A percentile compares a stretch with the other conserved stretches of the same genome.
Evolutionary conservation across 2,113 vertebrate genomes (phyloP).

Genomic region (Aldabrachelys gigantea): DNA sequence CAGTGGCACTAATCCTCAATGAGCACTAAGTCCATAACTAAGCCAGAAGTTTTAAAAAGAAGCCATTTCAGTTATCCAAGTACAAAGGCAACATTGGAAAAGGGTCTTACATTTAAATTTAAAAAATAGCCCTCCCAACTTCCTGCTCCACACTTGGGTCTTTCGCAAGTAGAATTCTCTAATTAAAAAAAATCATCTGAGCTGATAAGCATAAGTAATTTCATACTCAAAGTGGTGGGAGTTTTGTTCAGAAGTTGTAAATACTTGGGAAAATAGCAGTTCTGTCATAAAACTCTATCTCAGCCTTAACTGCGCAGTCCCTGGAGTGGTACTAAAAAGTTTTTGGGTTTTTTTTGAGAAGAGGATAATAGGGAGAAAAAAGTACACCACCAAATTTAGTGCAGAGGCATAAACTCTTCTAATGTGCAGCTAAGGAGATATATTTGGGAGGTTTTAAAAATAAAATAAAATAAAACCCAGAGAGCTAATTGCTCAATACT

Average conservation of each 20-base stretch:
- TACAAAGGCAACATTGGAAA: not conserved
- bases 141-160: not conserved
- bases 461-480: not conserved
- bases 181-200: not conserved
- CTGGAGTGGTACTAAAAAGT: not conserved
- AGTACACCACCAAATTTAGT: not conserved
- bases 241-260: conserved; percentile 3
- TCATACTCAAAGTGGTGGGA: not conserved
- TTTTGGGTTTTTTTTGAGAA: not conserved
- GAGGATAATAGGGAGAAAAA: not conserved
- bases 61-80: not conserved
- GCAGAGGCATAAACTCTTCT: not conserved
- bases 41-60: not conserved
- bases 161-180: not conserved
- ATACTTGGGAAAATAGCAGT: not conserved
- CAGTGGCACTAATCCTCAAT: not conserved
- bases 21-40: too few relatives aligned
- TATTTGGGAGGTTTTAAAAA: not conserved
- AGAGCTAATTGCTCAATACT: not conserved
- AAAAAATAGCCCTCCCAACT: not conserved
- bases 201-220: not conserved
- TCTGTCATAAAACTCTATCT: not conserved
- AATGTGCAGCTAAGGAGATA: not conserved
- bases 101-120: not conserved
- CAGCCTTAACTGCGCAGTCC: not conserved